Evolutionary conservation across 2,888 invertebrate genomes (phyloP), one percentile per base, ranked within the genome.

Genomic region (Eupithecia subfuscata): DNA sequence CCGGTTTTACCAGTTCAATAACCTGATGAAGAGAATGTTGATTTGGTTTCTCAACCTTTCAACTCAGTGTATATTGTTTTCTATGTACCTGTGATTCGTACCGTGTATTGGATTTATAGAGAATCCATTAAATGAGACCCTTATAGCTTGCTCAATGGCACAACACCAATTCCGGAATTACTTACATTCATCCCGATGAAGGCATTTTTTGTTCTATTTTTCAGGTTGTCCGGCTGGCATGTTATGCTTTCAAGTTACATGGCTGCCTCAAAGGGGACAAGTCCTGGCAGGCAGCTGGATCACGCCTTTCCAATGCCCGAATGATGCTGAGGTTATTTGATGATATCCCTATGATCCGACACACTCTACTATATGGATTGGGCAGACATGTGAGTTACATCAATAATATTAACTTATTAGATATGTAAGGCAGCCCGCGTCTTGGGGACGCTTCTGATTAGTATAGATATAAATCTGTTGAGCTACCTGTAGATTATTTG

Each of bases 311-410:
- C 63, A 96, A 95, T 34, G 97, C 97, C 37, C 95, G 98, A 83
- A 96, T 97, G 76, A 97, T 98, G 79, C 91, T 98, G 75, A 95
- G 98, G 56, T 95, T 98, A 56, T 96, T 98, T 83, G 98, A 98
- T 91, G 98, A 98, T 85, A 95, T 98, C 78, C 97, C 98, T 0
- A 97, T 97, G 96, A 94, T 98, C 75, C 95, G 96, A 82, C 96
- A 96, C 85, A 96, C 96, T 64, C 89, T 97, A 67, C 96, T 95
- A 78, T 98, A 98, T 93, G 97, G 97, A 12, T 92, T 97, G 80
- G 98, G 98, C 5, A 91, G 81, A 88, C 91, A 95, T 91, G 94
- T 95, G 84, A 91, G 94, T 91, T 63, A 34, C 12, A 18, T 18
- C 14, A 14, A 22, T 22, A 22, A 22, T 56, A 56, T 18, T 64